These are phyloP conservation scores for Taenioides sp. DNA, from an alignment of 2,797 vertebrate genomes.

Conservation along the genomic window DNA sequence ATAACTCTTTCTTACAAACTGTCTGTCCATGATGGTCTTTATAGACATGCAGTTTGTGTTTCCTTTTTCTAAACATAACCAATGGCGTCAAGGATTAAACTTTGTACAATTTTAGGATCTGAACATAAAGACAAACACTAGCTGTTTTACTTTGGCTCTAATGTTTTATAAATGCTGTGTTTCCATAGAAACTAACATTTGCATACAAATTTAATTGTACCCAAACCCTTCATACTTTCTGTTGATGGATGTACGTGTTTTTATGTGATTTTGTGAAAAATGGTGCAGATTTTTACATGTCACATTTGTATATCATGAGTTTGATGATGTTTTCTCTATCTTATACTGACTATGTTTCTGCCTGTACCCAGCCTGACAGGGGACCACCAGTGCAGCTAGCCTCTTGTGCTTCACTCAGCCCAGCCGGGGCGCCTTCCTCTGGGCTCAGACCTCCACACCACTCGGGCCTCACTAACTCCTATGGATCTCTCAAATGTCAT, in stretches of 20 bases:
- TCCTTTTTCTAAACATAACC: constrained; percentile 64
- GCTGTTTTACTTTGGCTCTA: constrained; percentile 4
- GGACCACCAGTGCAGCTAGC: constrained; percentile 70
- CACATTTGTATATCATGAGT: constrained; percentile 9
- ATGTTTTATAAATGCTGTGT: constrained; percentile 13
- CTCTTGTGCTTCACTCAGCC: constrained; percentile 66
- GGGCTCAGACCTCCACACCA: constrained; percentile 71
- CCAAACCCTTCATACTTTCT: constrained; percentile 13
- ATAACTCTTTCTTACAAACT: constrained; percentile 65
- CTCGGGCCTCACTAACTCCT: constrained; percentile 52
- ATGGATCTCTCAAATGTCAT: constrained; percentile 42
- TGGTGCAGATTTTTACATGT: constrained; percentile 62
- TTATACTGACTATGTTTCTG: constrained; percentile 74
- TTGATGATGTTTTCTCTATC: constrained; percentile 45
- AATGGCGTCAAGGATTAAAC: constrained; percentile 29
- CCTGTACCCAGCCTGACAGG: constrained; percentile 74
- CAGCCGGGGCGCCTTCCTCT: constrained; percentile 64
- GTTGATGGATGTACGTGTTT: constrained; percentile 60
- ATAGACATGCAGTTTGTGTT: constrained; percentile 67
- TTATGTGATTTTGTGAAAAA: constrained; percentile 84
- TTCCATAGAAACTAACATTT: constrained; percentile 30
- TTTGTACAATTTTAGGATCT: background rate
- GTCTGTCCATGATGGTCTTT: constrained; percentile 42
- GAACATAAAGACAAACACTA: constrained; percentile 5
- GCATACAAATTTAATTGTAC: constrained; percentile 11